Conservation (phyloP, 2,888 invertebrate species). For the Piscicola geometra region DNA sequence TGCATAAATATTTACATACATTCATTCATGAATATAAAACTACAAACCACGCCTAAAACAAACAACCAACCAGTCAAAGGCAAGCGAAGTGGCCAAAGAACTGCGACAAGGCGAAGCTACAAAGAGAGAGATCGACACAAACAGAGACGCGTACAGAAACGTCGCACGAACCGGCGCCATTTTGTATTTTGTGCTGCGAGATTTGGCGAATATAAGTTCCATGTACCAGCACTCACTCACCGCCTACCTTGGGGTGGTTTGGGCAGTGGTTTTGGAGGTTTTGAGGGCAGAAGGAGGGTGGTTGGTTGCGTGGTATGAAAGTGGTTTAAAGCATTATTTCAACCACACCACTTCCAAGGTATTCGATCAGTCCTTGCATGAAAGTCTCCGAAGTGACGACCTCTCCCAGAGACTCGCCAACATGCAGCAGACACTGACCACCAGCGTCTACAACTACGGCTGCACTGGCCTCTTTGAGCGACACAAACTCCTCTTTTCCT, state of each 20-base stretch:
- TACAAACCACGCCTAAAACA: no score
- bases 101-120: slow-evolving; percentile 72
- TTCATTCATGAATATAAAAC: not conserved
- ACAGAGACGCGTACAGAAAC: slow-evolving; percentile 78
- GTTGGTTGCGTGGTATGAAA: not conserved
- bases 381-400: slow-evolving; percentile 76
- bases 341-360: slow-evolving; percentile 58
- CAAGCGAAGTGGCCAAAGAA: slow-evolving; percentile 72
- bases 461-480: slow-evolving; percentile 87
- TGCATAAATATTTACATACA: not conserved
- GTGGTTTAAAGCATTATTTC: not conserved
- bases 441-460: slow-evolving; percentile 83
- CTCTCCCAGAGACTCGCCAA: slow-evolving; percentile 70
- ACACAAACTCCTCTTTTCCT: slow-evolving; percentile 82
- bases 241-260: slow-evolving; percentile 71
- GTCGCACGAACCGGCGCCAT: slow-evolving; percentile 82
- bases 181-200: slow-evolving; percentile 80
- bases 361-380: slow-evolving; percentile 73
- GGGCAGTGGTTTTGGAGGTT: not conserved
- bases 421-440: slow-evolving; percentile 77
- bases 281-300: not conserved
- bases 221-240: slow-evolving; percentile 89
- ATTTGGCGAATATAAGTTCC: slow-evolving; percentile 78
- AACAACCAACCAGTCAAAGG: slow-evolving; percentile 62
- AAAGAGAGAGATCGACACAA: slow-evolving; percentile 72